Conservation (phyloP, 2,797 vertebrate species). For the Limnodromus scolopaceus region DNA sequence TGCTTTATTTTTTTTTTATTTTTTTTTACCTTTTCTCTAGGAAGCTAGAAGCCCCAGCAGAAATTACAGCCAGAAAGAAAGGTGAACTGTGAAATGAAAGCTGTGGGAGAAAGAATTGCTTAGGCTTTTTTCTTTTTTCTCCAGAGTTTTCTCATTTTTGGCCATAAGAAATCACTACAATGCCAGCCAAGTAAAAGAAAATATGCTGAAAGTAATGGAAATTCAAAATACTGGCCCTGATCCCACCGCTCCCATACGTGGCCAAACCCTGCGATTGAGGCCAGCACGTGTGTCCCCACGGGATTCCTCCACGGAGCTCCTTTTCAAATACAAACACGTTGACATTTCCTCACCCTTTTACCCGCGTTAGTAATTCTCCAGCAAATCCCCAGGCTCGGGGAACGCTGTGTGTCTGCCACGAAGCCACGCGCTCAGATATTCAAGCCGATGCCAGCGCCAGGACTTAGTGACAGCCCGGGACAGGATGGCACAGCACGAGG, state of each 20-base stretch:
- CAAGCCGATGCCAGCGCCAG: neutral
- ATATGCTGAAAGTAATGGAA: neutral
- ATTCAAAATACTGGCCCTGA: neutral
- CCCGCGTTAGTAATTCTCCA: neutral
- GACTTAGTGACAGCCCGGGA: rapidly evolving
- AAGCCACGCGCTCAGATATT: neutral
- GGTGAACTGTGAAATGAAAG: neutral
- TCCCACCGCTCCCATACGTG: neutral
- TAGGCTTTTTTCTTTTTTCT: neutral
- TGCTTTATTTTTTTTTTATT: neutral
- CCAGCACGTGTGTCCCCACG: rapidly evolving
- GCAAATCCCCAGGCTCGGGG: neutral
- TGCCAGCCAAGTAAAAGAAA: neutral
- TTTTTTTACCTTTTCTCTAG: neutral
- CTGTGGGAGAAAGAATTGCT: neutral
- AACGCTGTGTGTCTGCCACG: rapidly evolving
- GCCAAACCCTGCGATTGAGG: neutral
- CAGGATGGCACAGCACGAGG: neutral
- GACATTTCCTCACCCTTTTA: neutral
- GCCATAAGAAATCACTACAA: neutral
- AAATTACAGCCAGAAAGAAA: conserved; percentile 1
- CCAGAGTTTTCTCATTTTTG: neutral
- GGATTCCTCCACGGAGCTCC: neutral
- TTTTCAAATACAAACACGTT: rapidly evolving
- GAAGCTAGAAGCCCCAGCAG: conserved; percentile 21